Base-by-base conservation (phyloP, 2,888 invertebrate genomes). In the Lissocephala sabroskyi region DNA sequence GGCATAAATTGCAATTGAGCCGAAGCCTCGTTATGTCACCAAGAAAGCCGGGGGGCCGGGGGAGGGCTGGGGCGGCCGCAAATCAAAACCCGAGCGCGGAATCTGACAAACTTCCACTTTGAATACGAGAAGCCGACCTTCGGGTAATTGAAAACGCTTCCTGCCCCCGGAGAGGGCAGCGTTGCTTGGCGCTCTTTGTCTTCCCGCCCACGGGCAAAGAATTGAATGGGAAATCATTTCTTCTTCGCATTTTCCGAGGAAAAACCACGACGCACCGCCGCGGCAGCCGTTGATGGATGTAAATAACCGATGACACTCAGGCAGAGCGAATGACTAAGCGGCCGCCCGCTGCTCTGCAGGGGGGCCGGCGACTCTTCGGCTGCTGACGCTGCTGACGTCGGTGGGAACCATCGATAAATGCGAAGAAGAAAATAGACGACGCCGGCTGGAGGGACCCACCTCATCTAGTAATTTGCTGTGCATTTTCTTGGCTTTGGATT, bases 401-500 rank as follows among this genome's bases (percentile, higher is more conserved):
- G 36, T 28, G 35, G 9, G 44, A 30, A 55, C 14, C 30, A 19
- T 42, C 49, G 28, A 42, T 40, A 49, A 50, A 59, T 52, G 47
- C 40, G 52, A 43, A 45, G 13, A 45, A 51, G 53, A 43, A 71
- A 71, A 67, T 56, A 67, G 51, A 1, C 35, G 9, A 13, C 44
- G 53, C 49, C 54, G 30, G 23, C 23, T 23, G 23, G 23, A 30
- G 32, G 11, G 50, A 61, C 79, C 36, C 63, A 81, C 80, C 81
- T 81, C 80, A 46, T 81, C 82, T 61, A 81, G 68, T 45, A 81
- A 51, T 62, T 75, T 81, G 64, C 77, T 79, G 44, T 80, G 82
- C 80, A 81, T 80, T 71, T 65, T 74, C 11, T 32, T 17, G 33
- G 44, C 30, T 41, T 43, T n/a, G n/a, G n/a, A n/a, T n/a, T n/a